Percentiles rank a stretch among this genome's conserved stretches.
Evolutionary conservation across 2,113 vertebrate species (phyloP).

Genomic region (Eupsittula cactorum): DNA sequence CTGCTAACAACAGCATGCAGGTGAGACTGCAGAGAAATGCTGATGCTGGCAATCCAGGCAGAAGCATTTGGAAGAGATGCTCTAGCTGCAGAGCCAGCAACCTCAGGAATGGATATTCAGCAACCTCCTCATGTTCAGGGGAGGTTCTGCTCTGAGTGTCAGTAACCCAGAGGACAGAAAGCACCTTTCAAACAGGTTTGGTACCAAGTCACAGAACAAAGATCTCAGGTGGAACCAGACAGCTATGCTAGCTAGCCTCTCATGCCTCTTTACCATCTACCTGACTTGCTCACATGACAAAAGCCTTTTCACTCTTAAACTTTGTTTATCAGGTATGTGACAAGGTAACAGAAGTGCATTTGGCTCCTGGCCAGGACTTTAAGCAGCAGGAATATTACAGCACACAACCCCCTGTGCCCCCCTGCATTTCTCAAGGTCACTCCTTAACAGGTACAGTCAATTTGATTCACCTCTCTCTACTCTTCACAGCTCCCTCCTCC

Average conservation of each 20-base stretch:
- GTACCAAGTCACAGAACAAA: not conserved
- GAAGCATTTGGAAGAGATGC: not conserved
- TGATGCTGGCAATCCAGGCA: not conserved
- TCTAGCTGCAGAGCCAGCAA: not conserved
- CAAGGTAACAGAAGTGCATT: not conserved
- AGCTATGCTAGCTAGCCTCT: not conserved
- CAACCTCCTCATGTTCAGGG: rapidly evolving
- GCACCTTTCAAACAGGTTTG: not conserved
- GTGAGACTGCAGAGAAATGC: not conserved
- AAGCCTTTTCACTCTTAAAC: not conserved
- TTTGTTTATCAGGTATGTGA: not conserved
- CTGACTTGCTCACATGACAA: not conserved
- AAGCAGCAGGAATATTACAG: not conserved
- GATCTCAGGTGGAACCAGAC: not conserved
- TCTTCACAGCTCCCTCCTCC: not conserved
- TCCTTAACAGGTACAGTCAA: not conserved
- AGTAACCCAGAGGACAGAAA: not conserved
- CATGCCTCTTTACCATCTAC: not conserved
- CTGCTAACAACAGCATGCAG: not conserved
- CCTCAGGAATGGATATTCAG: not conserved
- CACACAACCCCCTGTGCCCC: not conserved
- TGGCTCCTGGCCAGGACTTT: not conserved
- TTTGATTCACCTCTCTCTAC: not conserved
- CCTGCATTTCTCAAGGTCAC: constrained; percentile 39
- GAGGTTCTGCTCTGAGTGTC: not conserved